Evolutionary conservation across 2,888 invertebrate species (phyloP), one percentile per base, ranked within the genome.

Genomic region (Erebia aethiops): DNA sequence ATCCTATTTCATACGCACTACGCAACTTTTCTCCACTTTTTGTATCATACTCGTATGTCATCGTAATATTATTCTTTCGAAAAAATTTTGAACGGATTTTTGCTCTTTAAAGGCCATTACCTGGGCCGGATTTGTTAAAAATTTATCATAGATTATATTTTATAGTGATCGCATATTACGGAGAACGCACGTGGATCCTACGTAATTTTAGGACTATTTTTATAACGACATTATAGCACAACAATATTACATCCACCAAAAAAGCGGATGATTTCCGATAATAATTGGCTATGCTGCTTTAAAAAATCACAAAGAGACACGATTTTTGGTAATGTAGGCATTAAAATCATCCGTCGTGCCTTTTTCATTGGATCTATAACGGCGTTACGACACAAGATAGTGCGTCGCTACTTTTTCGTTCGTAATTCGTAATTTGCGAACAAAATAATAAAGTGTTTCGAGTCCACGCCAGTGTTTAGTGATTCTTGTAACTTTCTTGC

Each of bases 71-170:
- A 4, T 61, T 46, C 3, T 16, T 41, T 60, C 7, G 14, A 43
- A 60, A 60, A 60, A 41, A 43, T 54, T 16, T 43, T 18, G 65
- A 56, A 65, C 67, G 66, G 65, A 74, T 16, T 61, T 69, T 72
- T 76, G 60, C 62, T 70, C 62, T 72, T 68, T 69, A 74, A 81
- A 82, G 81, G 80, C 84, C 83, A 79, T 77, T 74, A 71, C 75
- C 75, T 80, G 84, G 85, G 83, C 83, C 84, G 82, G 83, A 81
- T 80, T 84, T 77, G 80, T 77, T 81, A 74, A 71, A 46, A n/a
- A 14, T 10, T 49, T 21, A 14, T 41, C 52, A 41, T 54, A 14
- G 9, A 13, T 61, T 61, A 61, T 16, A 61, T 16, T 21, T 60
- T 41, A 60, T 14, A 16, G 1, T 18, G 16, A 11, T 58, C 13